Percentiles rank a stretch among this genome's conserved stretches.
phyloP scores from a whole-genome alignment of 2,113 vertebrate species.

The Ochotona curzoniae region DNA sequence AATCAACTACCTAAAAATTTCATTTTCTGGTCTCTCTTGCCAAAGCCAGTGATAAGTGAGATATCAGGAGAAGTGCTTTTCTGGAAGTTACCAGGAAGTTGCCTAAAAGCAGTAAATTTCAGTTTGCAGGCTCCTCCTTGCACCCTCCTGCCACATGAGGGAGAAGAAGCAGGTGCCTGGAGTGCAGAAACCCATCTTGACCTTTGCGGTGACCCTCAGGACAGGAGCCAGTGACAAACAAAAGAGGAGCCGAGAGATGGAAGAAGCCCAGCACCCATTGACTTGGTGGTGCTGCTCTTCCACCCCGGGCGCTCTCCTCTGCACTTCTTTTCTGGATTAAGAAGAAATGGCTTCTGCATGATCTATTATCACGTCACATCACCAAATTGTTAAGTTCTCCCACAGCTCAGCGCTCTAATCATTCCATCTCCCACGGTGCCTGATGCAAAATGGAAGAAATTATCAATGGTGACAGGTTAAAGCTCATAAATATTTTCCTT shows the following conservation, averaged over 20 bases:
- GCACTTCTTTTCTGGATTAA: background rate
- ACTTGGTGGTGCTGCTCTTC: background rate
- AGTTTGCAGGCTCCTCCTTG: background rate
- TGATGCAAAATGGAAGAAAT: background rate
- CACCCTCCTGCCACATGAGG: background rate
- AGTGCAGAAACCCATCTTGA: background rate
- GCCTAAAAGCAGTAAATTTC: background rate
- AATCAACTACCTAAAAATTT: background rate
- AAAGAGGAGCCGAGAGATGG: background rate
- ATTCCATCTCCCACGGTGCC: too few relatives aligned
- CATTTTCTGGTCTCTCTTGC: background rate
- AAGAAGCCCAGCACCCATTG: background rate
- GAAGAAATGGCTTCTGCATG: conserved; percentile 7
- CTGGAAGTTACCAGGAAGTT: background rate
- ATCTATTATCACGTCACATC: background rate
- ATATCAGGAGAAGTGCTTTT: background rate
- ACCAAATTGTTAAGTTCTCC: background rate
- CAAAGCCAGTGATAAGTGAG: background rate
- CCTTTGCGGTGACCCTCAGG: background rate
- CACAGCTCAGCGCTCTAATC: background rate
- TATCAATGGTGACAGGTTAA: background rate
- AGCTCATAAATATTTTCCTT: conserved; percentile 43
- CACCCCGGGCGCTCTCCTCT: background rate
- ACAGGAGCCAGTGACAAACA: background rate
- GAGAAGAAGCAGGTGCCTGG: background rate